A percentile compares a stretch with the other conserved stretches of the same genome.
Evolutionary conservation across 2,113 vertebrate species (phyloP).

Genomic region (Brachypodius melanocephalos): DNA sequence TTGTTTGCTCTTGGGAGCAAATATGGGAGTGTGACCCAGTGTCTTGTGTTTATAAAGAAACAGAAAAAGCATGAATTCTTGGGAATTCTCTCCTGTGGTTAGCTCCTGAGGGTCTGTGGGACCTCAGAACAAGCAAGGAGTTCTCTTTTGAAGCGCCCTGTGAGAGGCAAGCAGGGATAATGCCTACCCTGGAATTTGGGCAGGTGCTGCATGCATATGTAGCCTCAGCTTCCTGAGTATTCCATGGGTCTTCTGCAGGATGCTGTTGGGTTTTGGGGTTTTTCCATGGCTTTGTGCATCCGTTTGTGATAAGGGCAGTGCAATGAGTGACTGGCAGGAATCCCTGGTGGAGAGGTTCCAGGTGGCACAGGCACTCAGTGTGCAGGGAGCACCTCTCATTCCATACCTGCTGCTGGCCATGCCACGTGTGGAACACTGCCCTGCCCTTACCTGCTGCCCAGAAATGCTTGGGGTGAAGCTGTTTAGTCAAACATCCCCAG

Average conservation of each 20-base stretch:
- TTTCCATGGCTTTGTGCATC: neutral
- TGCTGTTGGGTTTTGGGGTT: rapidly evolving
- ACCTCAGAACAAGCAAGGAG: neutral
- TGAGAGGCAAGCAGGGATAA: neutral
- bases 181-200: rapidly evolving
- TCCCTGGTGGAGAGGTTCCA: neutral
- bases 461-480: neutral
- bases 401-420: neutral
- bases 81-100: neutral
- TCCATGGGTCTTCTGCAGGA: rapidly evolving
- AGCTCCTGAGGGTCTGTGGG: neutral
- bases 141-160: neutral
- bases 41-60: neutral
- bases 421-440: neutral
- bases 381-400: neutral
- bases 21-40: neutral
- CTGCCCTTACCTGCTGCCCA: neutral
- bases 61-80: neutral
- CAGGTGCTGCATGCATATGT: neutral
- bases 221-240: neutral
- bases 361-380: rapidly evolving
- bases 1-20: neutral
- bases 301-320: neutral
- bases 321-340: neutral
- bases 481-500: neutral